A percentile compares a stretch with the other conserved stretches of the same genome.
Evolutionary conservation across 2,113 vertebrate genomes (phyloP).

Genomic region (Gasterosteus aculeatus): DNA sequence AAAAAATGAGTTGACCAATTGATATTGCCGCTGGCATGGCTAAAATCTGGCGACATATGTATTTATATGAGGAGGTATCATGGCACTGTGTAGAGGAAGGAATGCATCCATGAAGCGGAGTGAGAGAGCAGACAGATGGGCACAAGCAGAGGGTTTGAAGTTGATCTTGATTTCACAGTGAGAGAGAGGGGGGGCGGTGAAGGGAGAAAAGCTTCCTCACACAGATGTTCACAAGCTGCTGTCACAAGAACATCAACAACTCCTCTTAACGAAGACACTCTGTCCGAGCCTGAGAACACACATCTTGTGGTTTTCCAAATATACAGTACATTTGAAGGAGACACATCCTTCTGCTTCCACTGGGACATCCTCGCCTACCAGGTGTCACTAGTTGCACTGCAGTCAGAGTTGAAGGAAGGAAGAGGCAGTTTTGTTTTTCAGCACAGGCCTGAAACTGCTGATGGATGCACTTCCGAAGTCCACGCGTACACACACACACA

Average conservation of each 20-base stretch:
- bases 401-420: slow-evolving; percentile 77
- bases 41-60: not conserved
- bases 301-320: slow-evolving; percentile 34
- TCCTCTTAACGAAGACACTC: slow-evolving; percentile 33
- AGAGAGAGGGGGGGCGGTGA: slow-evolving; percentile 67
- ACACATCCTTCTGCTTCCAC: slow-evolving; percentile 27
- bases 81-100: slow-evolving; percentile 80
- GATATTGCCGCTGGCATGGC: not conserved
- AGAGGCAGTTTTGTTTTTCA: slow-evolving; percentile 75
- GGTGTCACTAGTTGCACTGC: slow-evolving; percentile 56
- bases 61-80: slow-evolving; percentile 58
- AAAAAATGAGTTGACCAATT: not conserved
- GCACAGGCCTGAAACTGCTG: slow-evolving; percentile 69
- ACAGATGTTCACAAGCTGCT: slow-evolving; percentile 87
- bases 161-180: slow-evolving; percentile 80
- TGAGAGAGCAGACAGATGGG: slow-evolving; percentile 81
- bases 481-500: slow-evolving; percentile 28
- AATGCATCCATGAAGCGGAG: slow-evolving; percentile 78
- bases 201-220: slow-evolving; percentile 66
- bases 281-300: slow-evolving; percentile 24
- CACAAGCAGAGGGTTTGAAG: slow-evolving; percentile 78
- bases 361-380: slow-evolving; percentile 69
- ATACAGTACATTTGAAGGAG: slow-evolving; percentile 32
- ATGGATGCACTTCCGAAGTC: slow-evolving; percentile 72
- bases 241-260: slow-evolving; percentile 45